Percentiles rank a stretch among this genome's conserved stretches.
Conservation (phyloP, 2,888 invertebrate species). For the Scaptomyza flava region DNA sequence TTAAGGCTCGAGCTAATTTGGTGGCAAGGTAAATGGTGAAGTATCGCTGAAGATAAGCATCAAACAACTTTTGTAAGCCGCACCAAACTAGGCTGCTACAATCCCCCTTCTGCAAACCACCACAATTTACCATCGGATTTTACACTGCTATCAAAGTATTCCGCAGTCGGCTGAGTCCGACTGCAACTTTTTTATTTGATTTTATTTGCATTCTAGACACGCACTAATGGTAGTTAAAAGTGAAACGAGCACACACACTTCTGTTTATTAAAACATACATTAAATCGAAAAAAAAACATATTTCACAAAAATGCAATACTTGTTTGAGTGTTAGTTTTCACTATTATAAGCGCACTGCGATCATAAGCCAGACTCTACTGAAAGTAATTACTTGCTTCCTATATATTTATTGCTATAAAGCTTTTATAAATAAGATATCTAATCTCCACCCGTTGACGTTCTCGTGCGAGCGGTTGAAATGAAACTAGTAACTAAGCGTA, state of each 20-base stretch:
- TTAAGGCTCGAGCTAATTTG: too few relatives aligned
- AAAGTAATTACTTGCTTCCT: conserved; percentile 58
- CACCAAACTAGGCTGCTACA: too few relatives aligned
- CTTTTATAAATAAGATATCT: conserved; percentile 37
- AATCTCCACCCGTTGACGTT: conserved; percentile 35
- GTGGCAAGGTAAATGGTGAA: too few relatives aligned
- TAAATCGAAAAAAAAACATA: not conserved
- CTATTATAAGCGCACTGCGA: conserved; percentile 26
- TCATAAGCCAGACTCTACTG: conserved; percentile 15
- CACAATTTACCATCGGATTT: not conserved
- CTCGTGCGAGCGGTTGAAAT: conserved; percentile 52
- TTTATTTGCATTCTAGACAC: conserved; percentile 43
- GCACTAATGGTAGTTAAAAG: conserved; percentile 27
- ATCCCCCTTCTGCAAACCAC: not conserved
- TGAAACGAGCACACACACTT: conserved; percentile 5
- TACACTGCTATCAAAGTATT: not conserved
- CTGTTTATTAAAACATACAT: not conserved
- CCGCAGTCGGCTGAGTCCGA: not conserved
- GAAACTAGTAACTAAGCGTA: conserved; percentile 43
- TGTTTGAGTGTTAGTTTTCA: conserved; percentile 13
- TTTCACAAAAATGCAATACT: conserved; percentile 13
- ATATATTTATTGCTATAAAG: conserved; percentile 42
- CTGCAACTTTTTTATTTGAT: not conserved
- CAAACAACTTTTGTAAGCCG: too few relatives aligned
- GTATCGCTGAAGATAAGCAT: too few relatives aligned